phyloP scores from a whole-genome alignment of 1,140 invertebrate species.

The Drosophila navojoa region DNA sequence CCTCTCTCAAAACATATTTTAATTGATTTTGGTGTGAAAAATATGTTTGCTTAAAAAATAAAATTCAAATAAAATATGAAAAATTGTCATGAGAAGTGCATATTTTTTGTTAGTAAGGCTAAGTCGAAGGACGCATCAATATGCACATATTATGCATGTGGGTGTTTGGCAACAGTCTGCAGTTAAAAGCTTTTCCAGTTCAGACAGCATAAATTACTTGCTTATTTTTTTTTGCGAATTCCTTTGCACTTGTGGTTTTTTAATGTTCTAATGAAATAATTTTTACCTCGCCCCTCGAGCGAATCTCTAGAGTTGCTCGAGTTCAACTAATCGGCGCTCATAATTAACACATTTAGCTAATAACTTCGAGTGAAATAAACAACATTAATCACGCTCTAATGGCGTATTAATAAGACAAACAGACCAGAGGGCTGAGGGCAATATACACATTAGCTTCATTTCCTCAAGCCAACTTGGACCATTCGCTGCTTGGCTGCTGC shows the following conservation, averaged over 20 bases:
- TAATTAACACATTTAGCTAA: constrained; percentile 82
- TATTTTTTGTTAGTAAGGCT: constrained; percentile 9
- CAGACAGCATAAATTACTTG: neutral
- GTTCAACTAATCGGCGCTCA: constrained; percentile 68
- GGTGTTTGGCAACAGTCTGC: neutral
- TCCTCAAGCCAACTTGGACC: constrained; percentile 9
- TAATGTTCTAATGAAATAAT: neutral
- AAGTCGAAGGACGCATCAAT: constrained; percentile 23
- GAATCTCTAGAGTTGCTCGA: neutral
- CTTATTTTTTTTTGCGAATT: neutral
- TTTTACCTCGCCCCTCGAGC: neutral
- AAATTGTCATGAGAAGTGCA: constrained; percentile 35
- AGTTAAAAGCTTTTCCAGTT: constrained; percentile 5
- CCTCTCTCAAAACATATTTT: constrained; percentile 71
- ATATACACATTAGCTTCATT: constrained; percentile 15
- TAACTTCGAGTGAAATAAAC: constrained; percentile 77
- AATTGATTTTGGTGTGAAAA: constrained; percentile 70
- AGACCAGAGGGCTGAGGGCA: constrained; percentile 21
- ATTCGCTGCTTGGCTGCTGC: constrained; percentile 13
- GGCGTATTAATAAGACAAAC: constrained; percentile 75
- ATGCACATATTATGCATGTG: neutral
- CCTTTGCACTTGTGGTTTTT: neutral
- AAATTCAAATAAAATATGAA: constrained; percentile 44
- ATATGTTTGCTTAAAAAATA: constrained; percentile 68
- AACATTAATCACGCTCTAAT: constrained; percentile 80